Evolutionary conservation across 2,113 vertebrate species (phyloP), one percentile per base, ranked within the genome.

Genomic region (Oryzias melastigma): DNA sequence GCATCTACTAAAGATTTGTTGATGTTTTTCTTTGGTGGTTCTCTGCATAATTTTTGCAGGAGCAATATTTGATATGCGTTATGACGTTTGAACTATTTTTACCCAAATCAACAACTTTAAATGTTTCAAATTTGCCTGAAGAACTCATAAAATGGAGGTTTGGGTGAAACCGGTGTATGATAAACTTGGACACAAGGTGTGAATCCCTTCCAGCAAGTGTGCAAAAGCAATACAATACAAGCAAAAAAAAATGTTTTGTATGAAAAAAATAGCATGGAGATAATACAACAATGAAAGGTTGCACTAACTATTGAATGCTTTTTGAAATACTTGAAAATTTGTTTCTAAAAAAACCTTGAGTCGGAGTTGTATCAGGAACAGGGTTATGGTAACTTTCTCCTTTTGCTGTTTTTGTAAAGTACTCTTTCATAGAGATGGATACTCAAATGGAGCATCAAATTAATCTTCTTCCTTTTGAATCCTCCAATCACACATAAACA

Each of bases 211-310:
- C 27, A 59, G 50, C 20, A 76, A 62, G 65, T 71, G 64, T 77
- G 71, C 41, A 81, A 81, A 81, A 83, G 75, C 85, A 85, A 85
- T 87, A 81, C 42, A 18, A 56, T 62, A 43, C 54, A 27, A 62
- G 44, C 48, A 25, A 4, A 61, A 77, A 68, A 72, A 73, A 45
- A 27, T 27, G 46, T 15, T 4, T 12, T 47, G 29, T 62, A 57
- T 77, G 17, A 29, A 65, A 70, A 14, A 53, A 62, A 57, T 73
- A 35, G 17, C 22, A 15, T 75, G 56, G 45, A 15, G 42, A 68
- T 48, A 35, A 57, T 52, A 53, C 42, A 58, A 71, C 62, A 44
- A 62, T 56, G 52, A 52, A 58, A 64, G 44, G 5, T 71, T 75
- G 50, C 56, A 78, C 58, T 78, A 53, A 67, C 43, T 35, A 59